Conservation (phyloP, 2,113 vertebrate genomes). For the Oxygymnocypris stewartii region DNA sequence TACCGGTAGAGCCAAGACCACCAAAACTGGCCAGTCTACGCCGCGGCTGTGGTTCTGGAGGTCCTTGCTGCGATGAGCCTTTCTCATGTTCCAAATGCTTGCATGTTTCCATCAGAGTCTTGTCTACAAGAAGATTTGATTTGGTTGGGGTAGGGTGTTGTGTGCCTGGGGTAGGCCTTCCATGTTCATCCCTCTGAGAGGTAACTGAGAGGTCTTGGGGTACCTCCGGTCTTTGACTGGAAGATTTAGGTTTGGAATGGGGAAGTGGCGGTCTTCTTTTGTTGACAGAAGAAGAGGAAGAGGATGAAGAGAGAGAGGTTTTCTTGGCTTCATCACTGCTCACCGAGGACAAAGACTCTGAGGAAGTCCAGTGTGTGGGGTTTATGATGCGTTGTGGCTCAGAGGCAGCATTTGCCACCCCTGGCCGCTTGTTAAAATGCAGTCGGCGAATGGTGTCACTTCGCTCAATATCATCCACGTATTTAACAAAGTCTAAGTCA, state of each 20-base stretch:
- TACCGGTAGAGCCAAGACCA: conserved; percentile 85
- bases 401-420: conserved; percentile 67
- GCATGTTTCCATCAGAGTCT: conserved; percentile 81
- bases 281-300: conserved; percentile 67
- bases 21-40: conserved; percentile 90
- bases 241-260: conserved; percentile 67
- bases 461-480: conserved; percentile 84
- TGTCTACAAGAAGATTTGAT: conserved; percentile 83
- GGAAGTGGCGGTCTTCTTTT: conserved; percentile 77
- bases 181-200: conserved; percentile 73
- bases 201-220: conserved; percentile 70
- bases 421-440: conserved; percentile 83
- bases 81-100: conserved; percentile 82
- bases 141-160: conserved; percentile 73
- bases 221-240: conserved; percentile 70
- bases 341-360: conserved; percentile 82
- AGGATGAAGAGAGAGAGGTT: conserved; percentile 67
- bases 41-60: conserved; percentile 76
- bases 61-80: conserved; percentile 61
- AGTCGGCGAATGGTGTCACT: conserved; percentile 87
- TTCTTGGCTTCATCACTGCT: conserved; percentile 81
- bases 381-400: conserved; percentile 65
- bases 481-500: conserved; percentile 84
- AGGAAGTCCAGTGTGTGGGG: conserved; percentile 80
- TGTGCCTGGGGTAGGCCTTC: conserved; percentile 76